These are phyloP conservation scores for Paralichthys olivaceus DNA, from an alignment of 2,113 vertebrate species.

Conservation along the genomic window DNA sequence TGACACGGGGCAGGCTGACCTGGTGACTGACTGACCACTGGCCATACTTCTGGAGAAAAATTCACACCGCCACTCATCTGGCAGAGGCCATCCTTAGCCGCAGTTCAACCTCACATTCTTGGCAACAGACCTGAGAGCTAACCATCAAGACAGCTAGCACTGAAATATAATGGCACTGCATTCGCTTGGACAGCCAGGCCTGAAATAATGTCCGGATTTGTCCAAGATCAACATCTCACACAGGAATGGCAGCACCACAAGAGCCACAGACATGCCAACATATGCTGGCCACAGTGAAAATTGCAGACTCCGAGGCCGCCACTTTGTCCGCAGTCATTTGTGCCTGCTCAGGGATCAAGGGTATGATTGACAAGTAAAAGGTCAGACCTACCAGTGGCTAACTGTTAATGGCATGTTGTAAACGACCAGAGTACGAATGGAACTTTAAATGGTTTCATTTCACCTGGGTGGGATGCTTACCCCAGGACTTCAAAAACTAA, in stretches of 20 bases:
- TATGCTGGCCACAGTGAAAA: conserved; percentile 35
- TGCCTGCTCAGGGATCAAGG: conserved; percentile 30
- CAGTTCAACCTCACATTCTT: conserved; percentile 28
- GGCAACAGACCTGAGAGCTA: conserved; percentile 41
- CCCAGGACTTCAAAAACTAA: conserved; percentile 14
- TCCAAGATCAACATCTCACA: conserved; percentile 75
- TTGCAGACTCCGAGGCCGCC: conserved; percentile 11
- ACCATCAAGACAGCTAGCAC: conserved; percentile 37
- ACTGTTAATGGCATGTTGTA: conserved; percentile 47
- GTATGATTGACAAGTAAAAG: conserved; percentile 36
- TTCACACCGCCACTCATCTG: conserved; percentile 10
- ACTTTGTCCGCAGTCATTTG: conserved; percentile 46
- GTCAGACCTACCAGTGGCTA: conserved; percentile 22
- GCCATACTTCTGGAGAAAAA: conserved; percentile 21
- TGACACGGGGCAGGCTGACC: conserved; percentile 28
- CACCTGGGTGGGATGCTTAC: conserved; percentile 18
- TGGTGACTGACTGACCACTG: conserved; percentile 41
- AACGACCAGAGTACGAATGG: conserved; percentile 37
- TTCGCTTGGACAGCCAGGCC: conserved; percentile 60
- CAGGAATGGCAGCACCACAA: conserved; percentile 63
- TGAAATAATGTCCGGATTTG: conserved; percentile 55
- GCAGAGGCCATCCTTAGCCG: conserved; percentile 8
- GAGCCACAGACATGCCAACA: conserved; percentile 57
- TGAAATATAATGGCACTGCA: conserved; percentile 45
- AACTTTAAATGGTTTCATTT: conserved; percentile 27